Base-by-base conservation (phyloP, 2,797 vertebrate genomes). In the Phaenicophaeus curvirostris region DNA sequence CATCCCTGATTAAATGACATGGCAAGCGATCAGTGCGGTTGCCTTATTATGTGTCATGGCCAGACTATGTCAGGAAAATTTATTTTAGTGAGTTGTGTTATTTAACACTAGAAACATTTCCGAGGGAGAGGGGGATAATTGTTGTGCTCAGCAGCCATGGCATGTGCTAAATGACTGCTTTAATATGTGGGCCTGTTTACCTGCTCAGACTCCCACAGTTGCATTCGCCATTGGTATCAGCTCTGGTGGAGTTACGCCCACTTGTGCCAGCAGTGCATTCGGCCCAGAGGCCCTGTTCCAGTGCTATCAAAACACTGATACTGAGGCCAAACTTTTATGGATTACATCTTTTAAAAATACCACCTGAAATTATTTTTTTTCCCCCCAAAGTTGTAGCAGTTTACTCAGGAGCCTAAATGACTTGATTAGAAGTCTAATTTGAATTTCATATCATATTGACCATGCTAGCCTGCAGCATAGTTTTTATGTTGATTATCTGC, bases 161-260 rank as follows among this genome's bases (percentile, higher is more conserved):
- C 87, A 80, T 66, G 82, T 86, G 89, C 73, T 59, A 11, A 55
- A 21, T 94, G 87, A 95, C 87, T 93, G 3, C 78, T 92, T 90
- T 68, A 51, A 44, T 68, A 53, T 31, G 14, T 18, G 11, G 85
- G 87, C 53, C 84, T 95, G 85, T 95, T 96, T 94, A 95, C 96
- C 95, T 93, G 89, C 87, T 81, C 80, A 41, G 54, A 76, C 92
- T 91, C 91, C 92, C 74, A 91, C 93, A 30, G 81, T 41, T 90
- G 85, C 39, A 23, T 77, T 93, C 78, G 65, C 84, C 84, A 66
- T 30, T 46, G 72, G 57, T 61, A 35, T 9, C 2, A 1, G 15
- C 54, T 67, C 58, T 7, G 2, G 31, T 73, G 76, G 79, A 93
- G 55, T 72, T 87, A 59, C 82, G 58, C 91, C 92, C 85, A 89